These are phyloP conservation scores for Drosophila kanekoi DNA, from an alignment of 2,888 invertebrate species.

Conservation along the genomic window DNA sequence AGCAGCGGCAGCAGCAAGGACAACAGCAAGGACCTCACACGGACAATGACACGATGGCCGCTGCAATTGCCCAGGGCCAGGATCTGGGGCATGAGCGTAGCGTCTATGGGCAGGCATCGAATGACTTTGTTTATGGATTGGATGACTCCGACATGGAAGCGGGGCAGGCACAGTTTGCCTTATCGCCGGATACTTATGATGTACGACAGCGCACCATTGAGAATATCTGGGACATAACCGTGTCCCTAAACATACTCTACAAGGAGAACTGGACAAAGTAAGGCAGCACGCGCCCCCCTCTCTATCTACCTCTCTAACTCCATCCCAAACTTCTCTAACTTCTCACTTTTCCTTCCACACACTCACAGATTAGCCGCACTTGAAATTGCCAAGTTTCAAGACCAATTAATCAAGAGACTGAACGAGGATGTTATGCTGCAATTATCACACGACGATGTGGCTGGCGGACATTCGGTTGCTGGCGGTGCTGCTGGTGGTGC, in stretches of 20 bases:
- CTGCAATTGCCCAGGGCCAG: slow-evolving; percentile 60
- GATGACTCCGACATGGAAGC: slow-evolving; percentile 66
- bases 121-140: slow-evolving; percentile 82
- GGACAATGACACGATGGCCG: slow-evolving; percentile 78
- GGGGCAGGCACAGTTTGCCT: slow-evolving; percentile 75
- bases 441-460: slow-evolving; percentile 86
- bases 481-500: slow-evolving; percentile 76
- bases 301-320: background rate
- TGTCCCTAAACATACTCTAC: slow-evolving; percentile 94
- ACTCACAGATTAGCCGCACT: slow-evolving; percentile 84
- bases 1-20: slow-evolving; percentile 27
- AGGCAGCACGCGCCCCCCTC: slow-evolving; percentile 11
- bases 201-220: slow-evolving; percentile 91
- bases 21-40: slow-evolving; percentile 50
- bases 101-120: slow-evolving; percentile 57
- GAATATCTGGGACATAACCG: slow-evolving; percentile 96
- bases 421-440: slow-evolving; percentile 91
- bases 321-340: no score
- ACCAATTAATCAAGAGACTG: slow-evolving; percentile 92
- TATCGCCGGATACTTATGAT: slow-evolving; percentile 86
- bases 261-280: slow-evolving; percentile 95
- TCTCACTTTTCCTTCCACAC: slow-evolving; percentile 1
- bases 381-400: slow-evolving; percentile 90
- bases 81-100: slow-evolving; percentile 23
- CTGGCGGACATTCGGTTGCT: slow-evolving; percentile 60